Evolutionary conservation across 2,113 vertebrate species (phyloP).

Genomic region (Puma concolor): DNA sequence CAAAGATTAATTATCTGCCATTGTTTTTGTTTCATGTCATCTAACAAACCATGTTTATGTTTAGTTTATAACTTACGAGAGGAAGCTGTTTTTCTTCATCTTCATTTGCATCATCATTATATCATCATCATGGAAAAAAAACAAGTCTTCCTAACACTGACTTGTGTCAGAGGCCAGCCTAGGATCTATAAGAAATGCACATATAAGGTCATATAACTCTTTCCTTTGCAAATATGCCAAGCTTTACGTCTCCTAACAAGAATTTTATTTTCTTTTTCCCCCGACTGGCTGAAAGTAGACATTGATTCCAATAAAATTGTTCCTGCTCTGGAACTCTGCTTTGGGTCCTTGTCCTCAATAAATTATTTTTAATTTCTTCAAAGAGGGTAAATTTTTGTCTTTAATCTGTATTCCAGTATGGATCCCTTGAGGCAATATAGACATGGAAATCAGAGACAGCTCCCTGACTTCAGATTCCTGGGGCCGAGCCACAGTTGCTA

Average conservation of each 20-base stretch:
- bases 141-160: not conserved
- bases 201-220: not conserved
- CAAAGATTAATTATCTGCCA: constrained; percentile 47
- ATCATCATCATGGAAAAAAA: not conserved
- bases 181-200: not conserved
- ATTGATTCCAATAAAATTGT: not conserved
- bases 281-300: not conserved
- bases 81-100: constrained; percentile 39
- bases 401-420: not conserved
- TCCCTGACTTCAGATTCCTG: not conserved
- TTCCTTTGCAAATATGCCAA: not conserved
- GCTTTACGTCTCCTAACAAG: not conserved
- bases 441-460: not conserved
- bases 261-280: not conserved
- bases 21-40: constrained; percentile 35
- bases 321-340: not conserved
- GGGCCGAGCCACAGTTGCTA: not conserved
- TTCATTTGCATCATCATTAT: constrained; percentile 9
- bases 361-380: constrained; percentile 18
- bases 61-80: constrained; percentile 37
- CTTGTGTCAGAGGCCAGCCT: not conserved
- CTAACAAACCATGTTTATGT: constrained; percentile 9
- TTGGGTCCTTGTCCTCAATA: not conserved
- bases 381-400: not conserved
- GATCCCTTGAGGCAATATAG: not conserved